These are phyloP conservation scores for Ictidomys tridecemlineatus DNA, from an alignment of 2,113 vertebrate species.

Conservation along the genomic window DNA sequence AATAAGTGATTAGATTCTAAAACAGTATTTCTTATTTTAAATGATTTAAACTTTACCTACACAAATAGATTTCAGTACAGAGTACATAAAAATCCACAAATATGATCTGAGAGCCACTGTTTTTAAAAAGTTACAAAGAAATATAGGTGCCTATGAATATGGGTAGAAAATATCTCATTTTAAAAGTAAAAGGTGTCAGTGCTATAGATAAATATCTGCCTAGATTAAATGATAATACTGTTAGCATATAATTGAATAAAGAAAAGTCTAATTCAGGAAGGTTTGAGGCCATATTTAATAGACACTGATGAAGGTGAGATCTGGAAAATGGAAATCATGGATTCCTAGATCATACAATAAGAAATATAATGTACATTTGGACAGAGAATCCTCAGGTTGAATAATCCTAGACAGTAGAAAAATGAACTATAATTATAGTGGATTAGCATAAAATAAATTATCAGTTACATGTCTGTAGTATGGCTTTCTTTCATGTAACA, in stretches of 20 bases:
- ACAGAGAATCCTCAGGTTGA: neutral
- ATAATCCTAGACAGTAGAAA: neutral
- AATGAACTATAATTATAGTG: neutral
- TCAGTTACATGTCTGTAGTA: neutral
- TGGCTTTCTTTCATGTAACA: neutral
- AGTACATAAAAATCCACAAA: neutral
- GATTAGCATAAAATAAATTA: neutral
- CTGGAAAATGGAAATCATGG: neutral
- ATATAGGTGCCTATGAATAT: neutral
- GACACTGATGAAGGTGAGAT: neutral
- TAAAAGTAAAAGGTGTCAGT: neutral
- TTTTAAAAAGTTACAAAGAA: constrained; percentile 8
- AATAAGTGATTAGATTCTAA: neutral
- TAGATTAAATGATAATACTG: neutral
- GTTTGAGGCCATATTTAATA: too few relatives aligned
- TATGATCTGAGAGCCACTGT: neutral
- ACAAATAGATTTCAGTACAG: neutral
- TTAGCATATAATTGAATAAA: neutral
- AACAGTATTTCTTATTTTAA: neutral
- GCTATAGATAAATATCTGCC: neutral
- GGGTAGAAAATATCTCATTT: neutral
- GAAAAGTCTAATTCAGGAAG: neutral
- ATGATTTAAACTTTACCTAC: neutral
- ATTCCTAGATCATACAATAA: neutral
- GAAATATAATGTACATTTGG: neutral